Evolutionary conservation across 2,888 invertebrate species (phyloP).

Genomic region (Podabrus alpinus): DNA sequence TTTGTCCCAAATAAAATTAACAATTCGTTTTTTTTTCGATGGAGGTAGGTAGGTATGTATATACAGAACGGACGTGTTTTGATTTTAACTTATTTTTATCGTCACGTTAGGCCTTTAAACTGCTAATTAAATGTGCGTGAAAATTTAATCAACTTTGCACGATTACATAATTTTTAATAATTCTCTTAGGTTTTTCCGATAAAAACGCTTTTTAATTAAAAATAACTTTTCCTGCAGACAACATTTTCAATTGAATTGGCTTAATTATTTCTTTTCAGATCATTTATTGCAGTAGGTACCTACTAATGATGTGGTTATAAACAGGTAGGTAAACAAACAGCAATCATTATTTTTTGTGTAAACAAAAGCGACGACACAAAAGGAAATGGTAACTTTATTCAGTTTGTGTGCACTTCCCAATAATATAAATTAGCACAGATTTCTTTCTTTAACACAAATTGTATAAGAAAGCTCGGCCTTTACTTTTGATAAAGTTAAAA

Average conservation of each 20-base stretch:
- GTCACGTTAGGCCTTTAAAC: constrained; percentile 17
- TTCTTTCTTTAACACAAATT: not conserved
- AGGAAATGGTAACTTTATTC: not conserved
- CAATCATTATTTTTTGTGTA: not conserved
- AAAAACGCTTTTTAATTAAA: not conserved
- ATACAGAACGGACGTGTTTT: constrained; percentile 13
- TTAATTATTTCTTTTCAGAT: not conserved
- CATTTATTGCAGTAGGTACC: not conserved
- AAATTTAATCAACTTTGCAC: constrained; percentile 11
- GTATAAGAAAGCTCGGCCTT: not conserved
- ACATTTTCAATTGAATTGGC: not conserved
- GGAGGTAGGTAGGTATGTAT: not conserved
- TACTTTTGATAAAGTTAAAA: not conserved
- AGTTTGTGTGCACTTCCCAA: not conserved
- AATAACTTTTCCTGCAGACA: not conserved
- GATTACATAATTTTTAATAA: constrained; percentile 20
- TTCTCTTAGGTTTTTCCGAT: not conserved
- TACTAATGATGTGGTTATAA: not conserved
- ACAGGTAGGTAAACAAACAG: not conserved
- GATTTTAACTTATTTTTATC: constrained; percentile 25
- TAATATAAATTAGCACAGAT: not conserved
- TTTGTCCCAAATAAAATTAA: not conserved
- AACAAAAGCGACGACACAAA: not conserved
- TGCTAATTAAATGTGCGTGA: constrained; percentile 24
- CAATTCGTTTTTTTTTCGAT: not conserved